A percentile compares a stretch with the other conserved stretches of the same genome.
Conservation (phyloP, 2,113 vertebrate species). For the Syngnathoides biaculeatus region DNA sequence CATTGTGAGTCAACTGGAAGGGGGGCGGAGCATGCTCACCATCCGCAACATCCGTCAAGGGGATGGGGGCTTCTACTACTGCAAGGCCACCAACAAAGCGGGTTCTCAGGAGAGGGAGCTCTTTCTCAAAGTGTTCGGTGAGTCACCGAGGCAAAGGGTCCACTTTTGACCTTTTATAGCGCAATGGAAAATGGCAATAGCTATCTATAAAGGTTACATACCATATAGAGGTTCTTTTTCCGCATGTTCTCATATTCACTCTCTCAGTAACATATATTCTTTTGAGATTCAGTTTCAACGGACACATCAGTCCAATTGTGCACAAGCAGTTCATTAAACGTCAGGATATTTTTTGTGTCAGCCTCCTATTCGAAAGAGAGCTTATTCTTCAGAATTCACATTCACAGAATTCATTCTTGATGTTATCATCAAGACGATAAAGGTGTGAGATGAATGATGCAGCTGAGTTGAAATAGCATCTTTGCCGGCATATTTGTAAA, state of each 20-base stretch:
- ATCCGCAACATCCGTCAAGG: slow-evolving; percentile 84
- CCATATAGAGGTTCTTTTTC: neutral
- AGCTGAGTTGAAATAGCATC: neutral
- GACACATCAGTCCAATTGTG: slow-evolving; percentile 57
- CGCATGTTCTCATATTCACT: neutral
- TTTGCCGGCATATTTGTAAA: too few species aligned
- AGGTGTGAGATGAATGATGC: slow-evolving; percentile 28
- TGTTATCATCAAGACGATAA: slow-evolving; percentile 63
- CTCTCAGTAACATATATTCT: slow-evolving; percentile 35
- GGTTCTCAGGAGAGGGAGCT: slow-evolving; percentile 85
- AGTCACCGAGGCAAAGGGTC: slow-evolving; percentile 73
- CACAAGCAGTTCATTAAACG: slow-evolving; percentile 58
- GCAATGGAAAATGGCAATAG: neutral
- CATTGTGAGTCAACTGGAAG: slow-evolving; percentile 67
- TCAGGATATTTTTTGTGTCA: slow-evolving; percentile 69
- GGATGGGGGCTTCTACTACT: slow-evolving; percentile 85
- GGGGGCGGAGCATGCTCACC: slow-evolving; percentile 80
- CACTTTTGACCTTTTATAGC: slow-evolving; percentile 44
- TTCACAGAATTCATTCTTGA: too few species aligned
- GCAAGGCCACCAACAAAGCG: slow-evolving; percentile 90
- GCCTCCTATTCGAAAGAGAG: slow-evolving; percentile 53
- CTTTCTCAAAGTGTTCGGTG: slow-evolving; percentile 95
- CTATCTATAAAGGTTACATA: neutral
- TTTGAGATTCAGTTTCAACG: slow-evolving; percentile 47
- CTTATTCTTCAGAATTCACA: slow-evolving; percentile 68